Base-by-base conservation (phyloP, 1,140 invertebrate genomes). In the Diorhabda elongata region DNA sequence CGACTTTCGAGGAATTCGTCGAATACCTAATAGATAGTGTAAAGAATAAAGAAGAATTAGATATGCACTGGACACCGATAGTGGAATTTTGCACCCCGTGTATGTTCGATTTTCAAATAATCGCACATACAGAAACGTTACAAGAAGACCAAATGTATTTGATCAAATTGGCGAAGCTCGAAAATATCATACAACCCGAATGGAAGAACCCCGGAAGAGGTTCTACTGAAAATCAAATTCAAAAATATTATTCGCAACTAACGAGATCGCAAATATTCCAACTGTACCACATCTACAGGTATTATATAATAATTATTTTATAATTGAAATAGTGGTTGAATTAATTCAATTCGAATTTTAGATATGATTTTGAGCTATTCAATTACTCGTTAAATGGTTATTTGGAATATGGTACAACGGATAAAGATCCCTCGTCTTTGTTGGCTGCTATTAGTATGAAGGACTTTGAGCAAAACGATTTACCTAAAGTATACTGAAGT, bases 61-160 rank as follows among this genome's bases (percentile, higher is more conserved):
- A 97, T 79, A 95, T 96, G 89, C 95, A 97, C 79, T 97, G 95
- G 92, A 91, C 90, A 43, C 91, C 93, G 0, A 90, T 94, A 69
- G 88, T 89, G 5, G 87, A 89, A 73, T 93, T 96, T 75, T 97
- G 95, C 77, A 94, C 93, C 42, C 95, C 94, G 0, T 97, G 95
- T 82, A 87, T 91, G 82, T 91, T 96, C 56, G 84, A 92, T 74
- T 96, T 95, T 77, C 91, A 75, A 65, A 63, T 74, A 58, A 95
- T 96, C 62, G 88, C 92, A 43, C 95, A 96, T 82, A 96, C 94
- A 79, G 93, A 96, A 82, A 95, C 93, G 4, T 82, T 96, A 58
- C 84, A 92, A 83, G 88, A 92, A 74, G 95, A 97, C 83, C 92
- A 94, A 81, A 85, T 89, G 79, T 94, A 90, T 82, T 83, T 95